phyloP scores from a whole-genome alignment of 1,140 invertebrate species.

The Bactericera cockerelli region DNA sequence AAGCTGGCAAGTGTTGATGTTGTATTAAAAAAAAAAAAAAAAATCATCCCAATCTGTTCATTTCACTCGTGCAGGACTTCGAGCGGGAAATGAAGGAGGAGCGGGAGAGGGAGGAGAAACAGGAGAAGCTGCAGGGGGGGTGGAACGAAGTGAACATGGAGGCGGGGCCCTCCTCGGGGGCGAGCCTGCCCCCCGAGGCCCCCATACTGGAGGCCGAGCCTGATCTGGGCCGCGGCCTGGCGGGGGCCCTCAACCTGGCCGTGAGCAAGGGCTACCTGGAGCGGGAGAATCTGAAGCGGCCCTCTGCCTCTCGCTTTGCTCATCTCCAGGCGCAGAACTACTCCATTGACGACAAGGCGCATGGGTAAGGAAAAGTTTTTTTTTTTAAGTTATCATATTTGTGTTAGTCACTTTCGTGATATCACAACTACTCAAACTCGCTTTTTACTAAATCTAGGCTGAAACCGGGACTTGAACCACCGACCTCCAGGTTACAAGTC shows the following conservation, averaged over 20 bases:
- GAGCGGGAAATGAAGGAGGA: conserved; percentile 41
- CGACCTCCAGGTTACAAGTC: too few species aligned
- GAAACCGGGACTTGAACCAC: too few species aligned
- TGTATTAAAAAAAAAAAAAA: too few species aligned
- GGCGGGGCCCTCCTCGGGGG: conserved; percentile 13
- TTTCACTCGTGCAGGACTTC: conserved; percentile 37
- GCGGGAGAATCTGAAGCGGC: conserved; percentile 55
- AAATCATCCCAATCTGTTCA: conserved; percentile 14
- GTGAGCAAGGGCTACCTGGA: conserved; percentile 92
- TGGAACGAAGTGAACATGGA: conserved; percentile 56
- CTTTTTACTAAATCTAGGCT: too few species aligned
- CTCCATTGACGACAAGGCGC: conserved; percentile 91
- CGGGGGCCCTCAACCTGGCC: conserved; percentile 78
- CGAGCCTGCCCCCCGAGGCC: conserved; percentile 38
- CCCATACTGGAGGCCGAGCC: conserved; percentile 89
- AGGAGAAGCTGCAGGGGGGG: conserved; percentile 35
- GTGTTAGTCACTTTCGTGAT: too few species aligned
- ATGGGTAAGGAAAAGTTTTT: conserved; percentile 51
- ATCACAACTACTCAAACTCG: too few species aligned
- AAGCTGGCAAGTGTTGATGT: too few species aligned
- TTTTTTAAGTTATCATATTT: too few species aligned
- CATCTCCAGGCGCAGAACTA: conserved; percentile 80
- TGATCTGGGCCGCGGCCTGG: conserved; percentile 79
- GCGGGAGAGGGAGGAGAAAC: conserved; percentile 27
- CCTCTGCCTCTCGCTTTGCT: conserved; percentile 53